Evolutionary conservation across 2,888 invertebrate species (phyloP).

Genomic region (Subacronicta megacephala): DNA sequence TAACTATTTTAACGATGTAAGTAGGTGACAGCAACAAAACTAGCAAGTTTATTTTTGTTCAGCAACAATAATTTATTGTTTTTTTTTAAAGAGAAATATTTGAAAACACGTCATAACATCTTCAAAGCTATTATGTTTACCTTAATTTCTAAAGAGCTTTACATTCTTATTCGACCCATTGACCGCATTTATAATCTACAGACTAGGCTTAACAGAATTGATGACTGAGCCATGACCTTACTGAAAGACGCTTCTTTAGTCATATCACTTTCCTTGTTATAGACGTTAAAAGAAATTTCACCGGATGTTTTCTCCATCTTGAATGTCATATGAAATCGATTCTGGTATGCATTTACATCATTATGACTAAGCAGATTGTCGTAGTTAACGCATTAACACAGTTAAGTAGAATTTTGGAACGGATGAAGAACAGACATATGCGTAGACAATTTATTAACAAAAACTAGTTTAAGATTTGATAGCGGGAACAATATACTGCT

Average conservation of each 20-base stretch:
- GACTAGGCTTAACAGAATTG: slow-evolving; percentile 5
- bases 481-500: too few relatives aligned
- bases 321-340: slow-evolving; percentile 46
- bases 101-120: too few relatives aligned
- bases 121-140: neutral
- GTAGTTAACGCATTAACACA: slow-evolving; percentile 9
- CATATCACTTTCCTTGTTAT: slow-evolving; percentile 34
- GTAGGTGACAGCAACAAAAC: too few relatives aligned
- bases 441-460: too few relatives aligned
- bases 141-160: neutral
- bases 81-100: too few relatives aligned
- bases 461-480: too few relatives aligned
- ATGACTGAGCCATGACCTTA: slow-evolving; percentile 24
- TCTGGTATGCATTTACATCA: neutral
- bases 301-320: slow-evolving; percentile 43
- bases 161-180: slow-evolving; percentile 4
- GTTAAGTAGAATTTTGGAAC: neutral
- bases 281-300: slow-evolving; percentile 30
- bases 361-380: slow-evolving; percentile 1
- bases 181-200: slow-evolving; percentile 3
- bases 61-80: too few relatives aligned
- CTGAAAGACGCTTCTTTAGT: slow-evolving; percentile 2
- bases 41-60: too few relatives aligned
- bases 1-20: too few relatives aligned
- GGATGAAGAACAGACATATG: neutral